phyloP scores from a whole-genome alignment of 2,113 vertebrate genomes.

The Oryzias melastigma region DNA sequence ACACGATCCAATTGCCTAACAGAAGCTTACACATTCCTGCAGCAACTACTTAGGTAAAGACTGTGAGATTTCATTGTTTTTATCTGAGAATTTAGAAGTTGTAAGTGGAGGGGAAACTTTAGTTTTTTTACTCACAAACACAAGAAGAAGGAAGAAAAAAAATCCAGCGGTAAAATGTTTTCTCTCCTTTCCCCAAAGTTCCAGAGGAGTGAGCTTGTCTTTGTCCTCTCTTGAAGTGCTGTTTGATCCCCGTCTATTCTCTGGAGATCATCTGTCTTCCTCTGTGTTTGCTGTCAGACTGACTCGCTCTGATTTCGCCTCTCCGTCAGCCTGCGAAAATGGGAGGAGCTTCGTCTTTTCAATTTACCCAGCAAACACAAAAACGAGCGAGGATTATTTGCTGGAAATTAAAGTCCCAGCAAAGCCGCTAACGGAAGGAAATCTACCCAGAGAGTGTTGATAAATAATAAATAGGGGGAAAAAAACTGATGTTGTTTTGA shows the following conservation, averaged over 20 bases:
- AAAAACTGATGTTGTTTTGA: too few relatives aligned
- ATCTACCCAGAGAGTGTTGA: too few relatives aligned
- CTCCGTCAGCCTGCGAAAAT: slow-evolving; percentile 27
- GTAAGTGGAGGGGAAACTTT: slow-evolving; percentile 11
- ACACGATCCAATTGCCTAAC: slow-evolving; percentile 25
- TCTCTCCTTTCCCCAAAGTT: slow-evolving; percentile 1
- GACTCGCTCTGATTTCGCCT: slow-evolving; percentile 41
- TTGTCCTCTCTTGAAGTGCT: neutral
- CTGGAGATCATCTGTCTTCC: slow-evolving; percentile 33
- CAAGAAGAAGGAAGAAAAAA: neutral
- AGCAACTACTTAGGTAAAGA: slow-evolving; percentile 9
- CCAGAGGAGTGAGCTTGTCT: slow-evolving; percentile 4
- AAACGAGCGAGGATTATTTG: neutral
- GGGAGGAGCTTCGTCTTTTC: slow-evolving; percentile 55
- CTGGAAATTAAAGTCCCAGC: too few relatives aligned
- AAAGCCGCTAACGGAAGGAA: too few relatives aligned
- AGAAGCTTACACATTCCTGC: slow-evolving; percentile 1
- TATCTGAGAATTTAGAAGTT: neutral
- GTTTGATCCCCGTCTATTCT: slow-evolving; percentile 18
- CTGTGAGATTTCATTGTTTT: slow-evolving; percentile 34
- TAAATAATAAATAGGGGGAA: too few relatives aligned
- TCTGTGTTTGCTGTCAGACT: slow-evolving; percentile 47
- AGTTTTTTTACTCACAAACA: slow-evolving; percentile 42
- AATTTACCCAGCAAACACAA: slow-evolving; percentile 10
- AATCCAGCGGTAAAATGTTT: slow-evolving; percentile 8